Evolutionary conservation across 2,888 invertebrate species (phyloP).

Genomic region (Conchocele bisecta): DNA sequence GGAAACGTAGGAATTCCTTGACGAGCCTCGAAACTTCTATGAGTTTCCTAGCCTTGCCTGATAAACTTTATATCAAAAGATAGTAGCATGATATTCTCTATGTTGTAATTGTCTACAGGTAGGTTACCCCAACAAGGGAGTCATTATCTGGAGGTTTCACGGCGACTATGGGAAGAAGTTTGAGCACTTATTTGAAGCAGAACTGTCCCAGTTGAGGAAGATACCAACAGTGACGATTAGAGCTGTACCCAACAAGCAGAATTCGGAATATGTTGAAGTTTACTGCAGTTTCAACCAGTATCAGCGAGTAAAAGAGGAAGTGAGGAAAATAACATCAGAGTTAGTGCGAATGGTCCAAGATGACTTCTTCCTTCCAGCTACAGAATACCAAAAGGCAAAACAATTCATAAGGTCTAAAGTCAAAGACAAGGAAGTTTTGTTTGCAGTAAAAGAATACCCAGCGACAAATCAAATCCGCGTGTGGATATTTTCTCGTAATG

Average conservation of each 20-base stretch:
- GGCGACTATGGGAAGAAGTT: conserved; percentile 55
- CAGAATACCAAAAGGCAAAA: conserved; percentile 45
- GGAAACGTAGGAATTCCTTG: too few relatives aligned
- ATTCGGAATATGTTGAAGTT: conserved; percentile 50
- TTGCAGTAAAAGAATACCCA: conserved; percentile 49
- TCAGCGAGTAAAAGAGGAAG: conserved; percentile 40
- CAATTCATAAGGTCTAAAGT: conserved; percentile 44
- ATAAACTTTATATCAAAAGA: too few relatives aligned
- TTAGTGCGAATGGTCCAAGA: conserved; percentile 40
- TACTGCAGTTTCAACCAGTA: conserved; percentile 50
- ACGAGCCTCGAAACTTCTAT: too few relatives aligned
- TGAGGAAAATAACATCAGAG: conserved; percentile 35
- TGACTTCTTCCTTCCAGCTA: conserved; percentile 50
- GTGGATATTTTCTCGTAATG: conserved; percentile 51
- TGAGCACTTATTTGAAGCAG: conserved; percentile 48
- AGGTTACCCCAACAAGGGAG: conserved; percentile 51
- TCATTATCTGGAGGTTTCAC: conserved; percentile 55
- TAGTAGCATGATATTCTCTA: too few relatives aligned
- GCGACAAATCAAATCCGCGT: conserved; percentile 42
- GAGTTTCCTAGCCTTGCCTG: too few relatives aligned
- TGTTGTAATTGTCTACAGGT: too few relatives aligned
- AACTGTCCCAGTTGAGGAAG: conserved; percentile 38
- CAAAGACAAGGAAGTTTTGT: conserved; percentile 40
- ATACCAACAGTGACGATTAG: conserved; percentile 45
- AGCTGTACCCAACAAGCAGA: conserved; percentile 49